Evolutionary conservation across 2,888 invertebrate species (phyloP).

Genomic region (Campoplex nolae): DNA sequence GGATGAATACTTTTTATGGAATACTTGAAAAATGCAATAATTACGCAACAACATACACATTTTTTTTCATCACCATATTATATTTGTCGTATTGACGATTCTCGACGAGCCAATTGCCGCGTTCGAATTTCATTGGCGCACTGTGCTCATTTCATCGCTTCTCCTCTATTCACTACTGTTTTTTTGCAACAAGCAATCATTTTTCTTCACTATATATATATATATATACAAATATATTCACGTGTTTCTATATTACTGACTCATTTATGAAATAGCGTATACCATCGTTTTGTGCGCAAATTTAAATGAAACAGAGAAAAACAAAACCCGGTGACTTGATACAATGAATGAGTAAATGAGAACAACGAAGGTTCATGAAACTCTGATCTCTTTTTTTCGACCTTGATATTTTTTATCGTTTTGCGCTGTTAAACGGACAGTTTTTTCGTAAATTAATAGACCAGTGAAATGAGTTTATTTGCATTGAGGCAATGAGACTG

Average conservation of each 20-base stretch:
- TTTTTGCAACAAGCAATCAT: not conserved
- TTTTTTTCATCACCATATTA: not conserved
- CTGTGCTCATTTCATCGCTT: not conserved
- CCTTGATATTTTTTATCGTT: not conserved
- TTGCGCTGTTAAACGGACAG: not conserved
- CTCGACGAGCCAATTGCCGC: not conserved
- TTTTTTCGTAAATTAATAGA: not conserved
- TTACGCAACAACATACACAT: not conserved
- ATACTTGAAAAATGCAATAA: not conserved
- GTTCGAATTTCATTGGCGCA: not conserved
- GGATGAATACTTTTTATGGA: too few species aligned
- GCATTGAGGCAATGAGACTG: too few species aligned
- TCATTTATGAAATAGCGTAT: not conserved
- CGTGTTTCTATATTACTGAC: too few species aligned
- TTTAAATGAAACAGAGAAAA: slow-evolving; percentile 9
- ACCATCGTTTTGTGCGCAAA: not conserved
- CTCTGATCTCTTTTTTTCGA: not conserved
- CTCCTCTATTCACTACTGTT: not conserved
- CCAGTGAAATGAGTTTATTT: too few species aligned
- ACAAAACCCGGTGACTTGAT: slow-evolving; percentile 9
- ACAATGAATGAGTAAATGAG: slow-evolving; percentile 45
- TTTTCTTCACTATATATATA: not conserved
- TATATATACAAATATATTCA: not conserved
- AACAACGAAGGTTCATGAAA: slow-evolving; percentile 32
- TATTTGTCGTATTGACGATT: not conserved